Evolutionary conservation across 2,797 vertebrate genomes (phyloP), one percentile per base, ranked within the genome.

Genomic region (Paedocypris micromegethes): DNA sequence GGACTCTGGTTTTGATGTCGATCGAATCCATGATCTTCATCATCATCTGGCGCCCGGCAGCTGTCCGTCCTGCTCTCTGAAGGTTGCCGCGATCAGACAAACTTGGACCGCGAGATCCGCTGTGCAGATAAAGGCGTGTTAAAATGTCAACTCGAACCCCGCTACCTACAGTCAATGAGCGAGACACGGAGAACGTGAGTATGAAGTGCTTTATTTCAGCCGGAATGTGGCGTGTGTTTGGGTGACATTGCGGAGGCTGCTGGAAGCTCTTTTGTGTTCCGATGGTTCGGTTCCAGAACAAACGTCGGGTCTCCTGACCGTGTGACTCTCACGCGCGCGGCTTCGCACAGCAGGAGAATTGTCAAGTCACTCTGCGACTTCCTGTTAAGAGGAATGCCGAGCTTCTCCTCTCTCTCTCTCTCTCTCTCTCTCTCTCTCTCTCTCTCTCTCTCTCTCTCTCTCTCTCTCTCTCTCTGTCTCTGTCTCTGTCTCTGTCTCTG

Each of bases 121-220:
- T 75, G 70, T 55, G 65, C 66, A 64, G 70, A 72, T 55, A 57
- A 64, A 77, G 57, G 74, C 72, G 72, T 59, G 57, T 70, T 75
- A 93, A 86, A 79, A 95, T 94, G 93, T 94, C 93, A 86, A 87
- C 92, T 70, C 84, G 93, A 88, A 94, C 92, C 66, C 93, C 93
- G 3, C 80, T 96, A 79, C 92, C 93, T 62, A 94, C 93, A 48
- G 93, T 94, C 79, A 94, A 91, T 79, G 93, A 94, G 72, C 88
- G 92, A 58, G 93, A 94, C 88, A 83, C 92, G 1, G 93, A 94
- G 76, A 91, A 93, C 79, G 93, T 95, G 81, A 93, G 93, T 92
- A 60, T 40, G 4, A 23, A 23, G 23, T 23, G 23, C 23, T 23
- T 23, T 23, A 23, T 23, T 23, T 23, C 23, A 23, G 1, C 23